A percentile compares a stretch with the other conserved stretches of the same genome.
Conservation (phyloP, 2,797 vertebrate genomes). For the Eupleurogrammus muticus region DNA sequence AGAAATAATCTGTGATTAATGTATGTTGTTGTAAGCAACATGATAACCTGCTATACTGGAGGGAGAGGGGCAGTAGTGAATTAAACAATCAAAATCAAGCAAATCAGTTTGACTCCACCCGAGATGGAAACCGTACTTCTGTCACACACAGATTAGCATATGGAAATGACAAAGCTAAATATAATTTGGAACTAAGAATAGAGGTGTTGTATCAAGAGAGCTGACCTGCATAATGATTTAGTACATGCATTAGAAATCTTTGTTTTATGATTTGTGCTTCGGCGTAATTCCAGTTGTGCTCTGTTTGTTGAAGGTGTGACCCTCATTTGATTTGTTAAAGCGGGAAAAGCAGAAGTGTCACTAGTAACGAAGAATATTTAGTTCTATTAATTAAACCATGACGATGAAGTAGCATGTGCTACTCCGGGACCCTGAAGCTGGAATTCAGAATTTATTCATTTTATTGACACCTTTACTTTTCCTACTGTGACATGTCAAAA, state of each 20-base stretch:
- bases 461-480: background rate
- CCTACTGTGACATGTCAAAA: background rate
- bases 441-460: background rate
- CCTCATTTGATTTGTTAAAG: background rate
- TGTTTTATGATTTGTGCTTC: slow-evolving; percentile 43
- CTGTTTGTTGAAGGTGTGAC: slow-evolving; percentile 33
- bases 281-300: background rate
- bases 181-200: background rate
- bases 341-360: slow-evolving; percentile 18
- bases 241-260: slow-evolving; percentile 18
- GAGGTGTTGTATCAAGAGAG: background rate
- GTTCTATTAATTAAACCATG: background rate
- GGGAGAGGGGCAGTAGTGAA: background rate
- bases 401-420: background rate
- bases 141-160: background rate
- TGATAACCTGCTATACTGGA: background rate
- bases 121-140: background rate
- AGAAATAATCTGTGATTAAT: background rate
- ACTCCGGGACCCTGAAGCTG: background rate
- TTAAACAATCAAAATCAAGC: background rate
- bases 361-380: background rate
- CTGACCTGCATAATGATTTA: background rate
- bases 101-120: background rate
- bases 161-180: background rate
- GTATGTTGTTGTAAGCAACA: background rate